phyloP scores from a whole-genome alignment of 2,888 invertebrate species.

The Troilus luridus region DNA sequence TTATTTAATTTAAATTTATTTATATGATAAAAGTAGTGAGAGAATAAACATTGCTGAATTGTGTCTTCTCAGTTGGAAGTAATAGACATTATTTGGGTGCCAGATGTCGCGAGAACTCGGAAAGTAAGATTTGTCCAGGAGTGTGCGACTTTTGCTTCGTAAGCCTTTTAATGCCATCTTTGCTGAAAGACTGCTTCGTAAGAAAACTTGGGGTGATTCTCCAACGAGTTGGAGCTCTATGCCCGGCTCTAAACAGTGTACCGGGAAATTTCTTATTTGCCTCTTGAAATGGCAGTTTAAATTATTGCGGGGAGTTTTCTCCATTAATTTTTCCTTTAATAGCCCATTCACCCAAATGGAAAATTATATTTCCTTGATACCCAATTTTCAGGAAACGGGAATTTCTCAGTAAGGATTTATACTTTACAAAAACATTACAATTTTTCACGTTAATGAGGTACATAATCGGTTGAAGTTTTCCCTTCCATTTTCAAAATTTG shows the following conservation, averaged over 20 bases:
- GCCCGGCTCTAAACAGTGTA: background rate
- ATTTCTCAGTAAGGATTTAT: background rate
- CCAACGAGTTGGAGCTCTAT: conserved; percentile 22
- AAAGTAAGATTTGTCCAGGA: conserved; percentile 37
- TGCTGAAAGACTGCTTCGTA: conserved; percentile 16
- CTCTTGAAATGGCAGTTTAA: conserved; percentile 3
- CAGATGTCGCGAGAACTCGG: conserved; percentile 38
- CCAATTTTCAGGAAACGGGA: background rate
- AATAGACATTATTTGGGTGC: conserved; percentile 15
- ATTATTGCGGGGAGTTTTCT: conserved; percentile 30
- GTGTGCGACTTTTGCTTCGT: conserved; percentile 3
- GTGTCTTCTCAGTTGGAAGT: background rate
- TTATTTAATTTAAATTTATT: background rate
- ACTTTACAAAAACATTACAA: background rate
- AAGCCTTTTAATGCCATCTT: conserved; percentile 50
- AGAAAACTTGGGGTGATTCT: conserved; percentile 50
- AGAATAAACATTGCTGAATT: background rate
- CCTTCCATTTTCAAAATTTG: background rate
- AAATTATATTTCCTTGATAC: conserved; percentile 19
- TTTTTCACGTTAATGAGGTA: background rate
- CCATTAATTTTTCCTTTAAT: conserved; percentile 38
- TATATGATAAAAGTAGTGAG: background rate
- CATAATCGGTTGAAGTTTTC: background rate
- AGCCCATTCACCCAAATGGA: background rate
- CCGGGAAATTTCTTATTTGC: conserved; percentile 31